These are phyloP conservation scores for Anaspis maculata DNA, from an alignment of 2,888 invertebrate species.

Conservation along the genomic window DNA sequence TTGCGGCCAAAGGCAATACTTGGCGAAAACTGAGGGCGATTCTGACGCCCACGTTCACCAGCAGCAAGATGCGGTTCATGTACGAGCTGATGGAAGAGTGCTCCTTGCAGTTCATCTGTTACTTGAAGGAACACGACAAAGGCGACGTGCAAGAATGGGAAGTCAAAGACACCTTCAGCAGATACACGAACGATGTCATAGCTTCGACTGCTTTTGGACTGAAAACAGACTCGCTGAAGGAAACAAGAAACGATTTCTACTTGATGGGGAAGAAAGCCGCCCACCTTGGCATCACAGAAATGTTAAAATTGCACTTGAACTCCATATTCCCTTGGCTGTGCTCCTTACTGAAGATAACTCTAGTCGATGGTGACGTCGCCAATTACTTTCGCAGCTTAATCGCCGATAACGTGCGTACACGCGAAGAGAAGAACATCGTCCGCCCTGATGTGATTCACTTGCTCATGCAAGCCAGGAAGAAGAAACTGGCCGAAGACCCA, in stretches of 20 bases:
- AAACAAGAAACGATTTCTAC: slow-evolving; percentile 47
- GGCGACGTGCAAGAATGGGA: slow-evolving; percentile 26
- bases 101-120: slow-evolving; percentile 16
- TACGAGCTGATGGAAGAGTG: slow-evolving; percentile 39
- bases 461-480: too few relatives aligned
- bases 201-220: slow-evolving; percentile 45
- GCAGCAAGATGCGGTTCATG: slow-evolving; percentile 43
- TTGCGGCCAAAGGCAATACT: slow-evolving; percentile 3
- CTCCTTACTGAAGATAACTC: too few relatives aligned
- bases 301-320: slow-evolving; percentile 3
- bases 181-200: slow-evolving; percentile 45
- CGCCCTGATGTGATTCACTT: too few relatives aligned
- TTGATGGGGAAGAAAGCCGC: slow-evolving; percentile 42
- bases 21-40: slow-evolving; percentile 41
- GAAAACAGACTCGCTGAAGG: slow-evolving; percentile 44
- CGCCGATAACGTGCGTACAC: too few relatives aligned
- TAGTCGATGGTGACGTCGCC: too few relatives aligned
- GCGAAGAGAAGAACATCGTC: too few relatives aligned
- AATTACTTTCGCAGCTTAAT: too few relatives aligned
- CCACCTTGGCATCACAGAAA: slow-evolving; percentile 27
- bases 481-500: too few relatives aligned
- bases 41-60: slow-evolving; percentile 43
- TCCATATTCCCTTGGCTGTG: slow-evolving; percentile 3
- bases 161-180: slow-evolving; percentile 40
- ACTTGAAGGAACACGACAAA: slow-evolving; percentile 11